A percentile compares a stretch with the other conserved stretches of the same genome.
Evolutionary conservation across 1,140 invertebrate species (phyloP).

Genomic region (Drosophila tristis): DNA sequence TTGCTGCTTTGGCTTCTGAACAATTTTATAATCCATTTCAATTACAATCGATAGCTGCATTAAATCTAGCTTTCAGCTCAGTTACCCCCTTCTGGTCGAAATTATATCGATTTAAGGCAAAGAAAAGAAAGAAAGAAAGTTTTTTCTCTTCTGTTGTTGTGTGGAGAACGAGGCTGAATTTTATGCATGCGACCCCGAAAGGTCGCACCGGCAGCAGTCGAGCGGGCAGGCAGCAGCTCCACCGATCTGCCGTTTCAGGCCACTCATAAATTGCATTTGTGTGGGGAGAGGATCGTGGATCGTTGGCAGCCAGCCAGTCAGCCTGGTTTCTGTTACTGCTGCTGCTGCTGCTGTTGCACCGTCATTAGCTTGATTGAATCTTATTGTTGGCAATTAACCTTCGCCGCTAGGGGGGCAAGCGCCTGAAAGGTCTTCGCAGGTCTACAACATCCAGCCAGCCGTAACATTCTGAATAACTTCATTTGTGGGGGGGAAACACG

Average conservation of each 20-base stretch:
- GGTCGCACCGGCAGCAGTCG: slow-evolving; percentile 45
- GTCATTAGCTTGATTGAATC: slow-evolving; percentile 83
- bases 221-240: not conserved
- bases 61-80: too few relatives aligned
- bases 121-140: slow-evolving; percentile 51
- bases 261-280: slow-evolving; percentile 76
- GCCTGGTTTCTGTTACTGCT: slow-evolving; percentile 14
- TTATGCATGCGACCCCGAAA: slow-evolving; percentile 73
- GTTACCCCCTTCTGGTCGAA: not conserved
- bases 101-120: not conserved
- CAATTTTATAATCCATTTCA: too few relatives aligned
- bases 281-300: slow-evolving; percentile 32
- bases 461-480: slow-evolving; percentile 61
- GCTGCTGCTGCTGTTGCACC: slow-evolving; percentile 45
- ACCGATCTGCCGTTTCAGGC: not conserved
- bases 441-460: slow-evolving; percentile 3
- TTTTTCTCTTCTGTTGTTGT: slow-evolving; percentile 7
- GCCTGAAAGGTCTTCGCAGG: slow-evolving; percentile 34
- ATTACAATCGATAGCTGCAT: too few relatives aligned
- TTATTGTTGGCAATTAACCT: slow-evolving; percentile 82
- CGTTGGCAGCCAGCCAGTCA: slow-evolving; percentile 18
- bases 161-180: slow-evolving; percentile 43
- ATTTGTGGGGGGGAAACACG: slow-evolving; percentile 37
- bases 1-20: too few relatives aligned
- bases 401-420: slow-evolving; percentile 63